Base-by-base conservation (phyloP, 2,888 invertebrate species). In the Chironomus tentans region DNA sequence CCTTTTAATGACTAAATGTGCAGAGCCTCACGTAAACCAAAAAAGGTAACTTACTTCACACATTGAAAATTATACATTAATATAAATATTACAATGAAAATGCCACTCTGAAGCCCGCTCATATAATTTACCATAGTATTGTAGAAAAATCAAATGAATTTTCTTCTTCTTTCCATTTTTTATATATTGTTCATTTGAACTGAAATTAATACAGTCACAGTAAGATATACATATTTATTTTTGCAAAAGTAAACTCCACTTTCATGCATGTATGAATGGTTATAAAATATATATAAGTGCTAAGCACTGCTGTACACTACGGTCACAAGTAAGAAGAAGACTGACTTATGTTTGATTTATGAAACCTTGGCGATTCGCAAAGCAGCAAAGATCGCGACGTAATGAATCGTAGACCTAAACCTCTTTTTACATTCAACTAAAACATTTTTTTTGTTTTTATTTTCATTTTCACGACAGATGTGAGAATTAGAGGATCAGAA, bases 161-260 rank as follows among this genome's bases (percentile, higher is more conserved):
- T 62, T 62, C 65, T 65, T 65, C 22, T 65, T 65, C 6, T 65
- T 65, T 56, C 56, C 65, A 15, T 56, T 56, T 65, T 56, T 65
- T 38, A 38, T 38, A 38, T 38, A 38, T 38, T 38, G 38, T 38
- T 24, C 62, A 65, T 65, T 24, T 24, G 21, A 65, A 24, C 18
- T 65, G 7, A 22, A 21, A 65, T 65, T 38, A 38, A 38, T 22
- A 65, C 65, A 65, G 10, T 21, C 21, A 21, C 10, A 65, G 6
- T 28, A 2, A 4, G 28, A 38, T 10, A 38, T 10, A 38, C 38
- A 22, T 22, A 10, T 65, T 24, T 22, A 10, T 56, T 15, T 56
- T 56, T 3, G 56, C 56, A 56, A 56, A 15, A 38, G 38, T 38
- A 38, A 38, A 38, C 38, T 38, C 38, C 7, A 38, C 38, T 38